Conservation (phyloP, 2,797 vertebrate genomes). For the Myripristis jacobus region DNA sequence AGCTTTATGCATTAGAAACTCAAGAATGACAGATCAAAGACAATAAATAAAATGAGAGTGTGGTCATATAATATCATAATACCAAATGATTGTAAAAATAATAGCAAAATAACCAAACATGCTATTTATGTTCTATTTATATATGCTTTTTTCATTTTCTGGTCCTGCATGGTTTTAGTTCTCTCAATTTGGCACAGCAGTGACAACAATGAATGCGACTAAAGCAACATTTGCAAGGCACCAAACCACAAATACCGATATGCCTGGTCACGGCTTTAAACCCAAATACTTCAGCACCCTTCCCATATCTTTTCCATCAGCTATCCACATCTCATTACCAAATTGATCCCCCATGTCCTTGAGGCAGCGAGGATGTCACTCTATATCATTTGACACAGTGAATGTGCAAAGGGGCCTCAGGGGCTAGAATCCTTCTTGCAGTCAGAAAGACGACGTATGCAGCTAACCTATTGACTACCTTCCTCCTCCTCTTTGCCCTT, state of each 20-base stretch:
- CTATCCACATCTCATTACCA: slow-evolving; percentile 56
- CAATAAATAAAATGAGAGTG: background rate
- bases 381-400: slow-evolving; percentile 57
- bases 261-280: slow-evolving; percentile 18
- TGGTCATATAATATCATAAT: background rate
- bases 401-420: slow-evolving; percentile 36
- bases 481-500: slow-evolving; percentile 20
- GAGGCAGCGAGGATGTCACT: slow-evolving; percentile 35
- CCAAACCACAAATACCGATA: slow-evolving; percentile 24
- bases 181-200: no score
- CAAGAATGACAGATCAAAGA: slow-evolving; percentile 5
- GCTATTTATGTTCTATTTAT: no score
- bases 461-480: slow-evolving; percentile 38
- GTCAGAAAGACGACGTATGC: slow-evolving; percentile 13
- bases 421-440: background rate
- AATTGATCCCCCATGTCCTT: slow-evolving; percentile 67
- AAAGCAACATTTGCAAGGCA: slow-evolving; percentile 35
- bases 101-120: no score
- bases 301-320: slow-evolving; percentile 47
- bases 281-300: slow-evolving; percentile 32
- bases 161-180: no score
- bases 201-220: background rate
- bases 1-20: slow-evolving; percentile 26
- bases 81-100: no score
- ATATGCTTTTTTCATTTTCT: no score